Evolutionary conservation across 2,113 vertebrate species (phyloP).

Genomic region (Gavia stellata): DNA sequence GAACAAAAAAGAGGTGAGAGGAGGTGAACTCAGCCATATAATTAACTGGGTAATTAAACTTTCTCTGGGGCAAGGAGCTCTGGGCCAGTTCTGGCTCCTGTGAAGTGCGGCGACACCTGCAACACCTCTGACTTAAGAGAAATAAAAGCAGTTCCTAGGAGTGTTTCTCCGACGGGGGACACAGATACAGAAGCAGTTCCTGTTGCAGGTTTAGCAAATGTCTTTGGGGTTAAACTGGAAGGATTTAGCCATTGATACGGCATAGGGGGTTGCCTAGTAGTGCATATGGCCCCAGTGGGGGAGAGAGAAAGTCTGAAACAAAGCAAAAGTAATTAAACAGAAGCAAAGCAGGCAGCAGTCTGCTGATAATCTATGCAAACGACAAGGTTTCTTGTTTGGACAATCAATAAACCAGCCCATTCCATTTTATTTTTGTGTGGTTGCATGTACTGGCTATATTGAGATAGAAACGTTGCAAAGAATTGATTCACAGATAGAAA

Average conservation of each 20-base stretch:
- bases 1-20: neutral
- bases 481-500: slow-evolving; percentile 58
- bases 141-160: neutral
- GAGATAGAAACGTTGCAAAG: slow-evolving; percentile 34
- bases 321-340: slow-evolving; percentile 40
- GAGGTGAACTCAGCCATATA: neutral
- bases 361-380: slow-evolving; percentile 45
- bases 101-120: neutral
- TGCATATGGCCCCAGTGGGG: neutral
- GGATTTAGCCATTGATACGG: neutral
- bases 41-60: neutral
- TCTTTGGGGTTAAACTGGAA: neutral
- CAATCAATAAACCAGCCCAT: slow-evolving; percentile 49
- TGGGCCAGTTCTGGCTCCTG: neutral
- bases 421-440: slow-evolving; percentile 20
- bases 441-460: neutral
- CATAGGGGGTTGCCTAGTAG: neutral
- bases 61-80: neutral
- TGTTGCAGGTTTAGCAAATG: neutral
- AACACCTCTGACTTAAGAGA: neutral
- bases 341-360: neutral
- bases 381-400: neutral
- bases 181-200: neutral
- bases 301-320: neutral
- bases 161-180: fast-evolving